These are phyloP conservation scores for Xenus cinereus DNA, from an alignment of 2,113 vertebrate species.

Conservation along the genomic window DNA sequence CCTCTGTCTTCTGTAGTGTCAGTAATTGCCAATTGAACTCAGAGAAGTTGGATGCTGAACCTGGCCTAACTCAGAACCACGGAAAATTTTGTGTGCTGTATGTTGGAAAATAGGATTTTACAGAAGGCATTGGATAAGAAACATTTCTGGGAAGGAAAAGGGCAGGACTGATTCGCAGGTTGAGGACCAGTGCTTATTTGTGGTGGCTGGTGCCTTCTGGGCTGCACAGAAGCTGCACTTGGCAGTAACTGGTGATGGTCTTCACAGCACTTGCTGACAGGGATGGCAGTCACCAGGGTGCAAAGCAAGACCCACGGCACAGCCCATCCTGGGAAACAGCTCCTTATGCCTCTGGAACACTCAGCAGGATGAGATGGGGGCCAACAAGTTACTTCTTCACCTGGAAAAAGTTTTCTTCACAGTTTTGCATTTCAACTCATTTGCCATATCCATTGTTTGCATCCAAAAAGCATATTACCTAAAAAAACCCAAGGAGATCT, in stretches of 20 bases:
- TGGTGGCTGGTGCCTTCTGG: neutral
- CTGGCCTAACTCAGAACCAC: neutral
- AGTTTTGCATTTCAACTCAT: neutral
- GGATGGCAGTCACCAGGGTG: too few species aligned
- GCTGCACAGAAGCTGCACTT: neutral
- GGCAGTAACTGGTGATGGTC: neutral
- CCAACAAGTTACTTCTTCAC: neutral
- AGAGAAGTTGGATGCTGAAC: neutral
- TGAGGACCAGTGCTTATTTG: fast-evolving
- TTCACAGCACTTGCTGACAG: neutral
- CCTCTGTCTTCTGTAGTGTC: neutral
- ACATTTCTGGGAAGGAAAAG: neutral
- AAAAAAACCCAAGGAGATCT: neutral
- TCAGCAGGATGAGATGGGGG: neutral
- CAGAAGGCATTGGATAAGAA: neutral
- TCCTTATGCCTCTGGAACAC: neutral
- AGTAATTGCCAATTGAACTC: neutral
- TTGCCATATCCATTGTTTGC: neutral
- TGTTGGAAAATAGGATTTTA: neutral
- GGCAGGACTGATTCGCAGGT: neutral
- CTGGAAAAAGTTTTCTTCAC: neutral
- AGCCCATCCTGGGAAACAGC: neutral
- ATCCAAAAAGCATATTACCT: neutral
- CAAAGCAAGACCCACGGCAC: neutral
- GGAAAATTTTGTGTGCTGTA: neutral